These are phyloP conservation scores for Anoplopoma fimbria DNA, from an alignment of 2,113 vertebrate species.

Conservation along the genomic window DNA sequence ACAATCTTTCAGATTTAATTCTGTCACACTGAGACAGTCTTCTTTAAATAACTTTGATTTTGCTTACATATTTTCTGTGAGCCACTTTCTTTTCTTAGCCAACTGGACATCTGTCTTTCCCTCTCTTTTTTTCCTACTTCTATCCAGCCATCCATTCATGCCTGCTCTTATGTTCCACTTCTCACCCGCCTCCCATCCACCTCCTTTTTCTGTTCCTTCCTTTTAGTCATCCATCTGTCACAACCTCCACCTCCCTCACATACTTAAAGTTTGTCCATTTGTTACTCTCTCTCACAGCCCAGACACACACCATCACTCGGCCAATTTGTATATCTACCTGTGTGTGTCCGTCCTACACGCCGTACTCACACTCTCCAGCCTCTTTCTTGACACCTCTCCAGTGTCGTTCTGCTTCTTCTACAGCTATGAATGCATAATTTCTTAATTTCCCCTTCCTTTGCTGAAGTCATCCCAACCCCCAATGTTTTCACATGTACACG, in stretches of 20 bases:
- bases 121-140: conserved; percentile 10
- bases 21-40: conserved; percentile 5
- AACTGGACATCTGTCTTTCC: conserved; percentile 55
- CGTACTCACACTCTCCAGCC: conserved; percentile 35
- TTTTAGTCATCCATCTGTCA: conserved; percentile 73
- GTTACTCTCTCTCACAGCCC: conserved; percentile 45
- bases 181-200: conserved; percentile 58
- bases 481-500: background rate
- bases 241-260: conserved; percentile 70
- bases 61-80: conserved; percentile 33
- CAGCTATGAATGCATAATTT: conserved; percentile 36
- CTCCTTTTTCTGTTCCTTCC: conserved; percentile 61
- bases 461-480: conserved; percentile 6
- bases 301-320: conserved; percentile 34
- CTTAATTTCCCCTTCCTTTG: conserved; percentile 18
- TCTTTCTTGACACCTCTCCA: conserved; percentile 40
- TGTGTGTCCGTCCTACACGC: conserved; percentile 32
- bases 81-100: conserved; percentile 12
- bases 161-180: conserved; percentile 61
- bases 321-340: conserved; percentile 53
- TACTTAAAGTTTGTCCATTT: conserved; percentile 59
- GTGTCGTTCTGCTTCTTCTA: conserved; percentile 33
- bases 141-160: conserved; percentile 63
- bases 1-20: conserved; percentile 35
- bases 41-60: conserved; percentile 18